Evolutionary conservation across 2,113 vertebrate genomes (phyloP).

Genomic region (Nibea coibor): DNA sequence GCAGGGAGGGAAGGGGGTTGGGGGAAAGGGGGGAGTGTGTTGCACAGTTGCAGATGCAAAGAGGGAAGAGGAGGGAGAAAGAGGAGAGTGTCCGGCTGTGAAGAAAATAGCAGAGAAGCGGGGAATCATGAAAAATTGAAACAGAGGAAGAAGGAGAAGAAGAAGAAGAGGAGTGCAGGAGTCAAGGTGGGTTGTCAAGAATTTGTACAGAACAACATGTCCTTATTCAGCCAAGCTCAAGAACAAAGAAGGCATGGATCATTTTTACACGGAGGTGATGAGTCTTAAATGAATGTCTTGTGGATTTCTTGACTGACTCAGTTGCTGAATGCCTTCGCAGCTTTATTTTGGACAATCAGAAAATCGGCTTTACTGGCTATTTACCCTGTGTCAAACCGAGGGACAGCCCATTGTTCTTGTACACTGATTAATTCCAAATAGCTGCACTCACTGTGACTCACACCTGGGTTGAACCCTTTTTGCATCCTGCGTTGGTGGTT

Average conservation of each 20-base stretch:
- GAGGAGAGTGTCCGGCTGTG: background rate
- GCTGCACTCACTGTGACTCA: conserved; percentile 23
- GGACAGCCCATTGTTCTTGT: background rate
- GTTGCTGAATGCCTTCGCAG: background rate
- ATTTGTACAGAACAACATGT: background rate
- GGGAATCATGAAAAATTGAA: conserved; percentile 15
- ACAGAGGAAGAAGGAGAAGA: background rate
- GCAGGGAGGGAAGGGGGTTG: background rate
- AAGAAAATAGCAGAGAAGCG: background rate
- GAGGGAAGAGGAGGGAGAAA: conserved; percentile 11
- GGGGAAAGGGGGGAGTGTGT: background rate
- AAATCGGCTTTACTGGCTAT: background rate
- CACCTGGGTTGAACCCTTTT: background rate
- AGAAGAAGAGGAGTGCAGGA: background rate
- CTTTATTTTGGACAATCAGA: background rate
- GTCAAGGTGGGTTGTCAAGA: background rate
- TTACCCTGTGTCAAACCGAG: background rate
- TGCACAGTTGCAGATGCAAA: background rate
- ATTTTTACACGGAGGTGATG: background rate
- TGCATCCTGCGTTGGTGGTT: background rate
- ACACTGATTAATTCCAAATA: background rate
- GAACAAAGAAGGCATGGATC: background rate
- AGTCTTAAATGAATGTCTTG: background rate
- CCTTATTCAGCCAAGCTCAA: background rate
- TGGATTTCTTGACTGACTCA: background rate